These are phyloP conservation scores for Nasonia giraulti DNA, from an alignment of 1,140 invertebrate genomes.

Conservation along the genomic window DNA sequence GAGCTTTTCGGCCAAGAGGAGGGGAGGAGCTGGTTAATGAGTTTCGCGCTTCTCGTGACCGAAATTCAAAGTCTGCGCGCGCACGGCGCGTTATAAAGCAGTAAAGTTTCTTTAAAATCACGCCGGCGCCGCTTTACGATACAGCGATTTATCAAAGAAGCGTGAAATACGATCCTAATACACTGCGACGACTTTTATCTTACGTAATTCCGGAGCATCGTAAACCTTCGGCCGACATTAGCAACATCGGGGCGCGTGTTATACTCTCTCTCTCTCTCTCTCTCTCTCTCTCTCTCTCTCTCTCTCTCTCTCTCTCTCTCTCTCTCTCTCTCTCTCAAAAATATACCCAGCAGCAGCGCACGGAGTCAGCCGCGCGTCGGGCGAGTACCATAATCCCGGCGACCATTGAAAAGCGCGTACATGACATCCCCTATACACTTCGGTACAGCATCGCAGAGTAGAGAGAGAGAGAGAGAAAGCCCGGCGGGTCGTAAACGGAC, in stretches of 20 bases:
- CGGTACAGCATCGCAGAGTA: not conserved
- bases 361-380: too few relatives aligned
- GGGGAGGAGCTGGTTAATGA: too few relatives aligned
- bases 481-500: conserved; percentile 15
- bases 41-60: too few relatives aligned
- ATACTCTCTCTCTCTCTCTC: not conserved
- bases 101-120: not conserved
- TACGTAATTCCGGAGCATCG: not conserved
- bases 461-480: not conserved
- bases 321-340: not conserved
- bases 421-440: not conserved
- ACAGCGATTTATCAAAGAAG: not conserved
- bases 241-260: not conserved
- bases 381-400: not conserved
- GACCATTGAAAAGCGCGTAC: not conserved
- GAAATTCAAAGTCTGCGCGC: too few relatives aligned
- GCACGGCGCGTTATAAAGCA: not conserved
- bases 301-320: not conserved
- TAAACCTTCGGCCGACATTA: conserved; percentile 8
- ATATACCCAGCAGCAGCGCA: not conserved
- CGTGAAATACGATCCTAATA: conserved; percentile 24
- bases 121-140: not conserved
- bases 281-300: not conserved
- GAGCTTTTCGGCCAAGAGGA: too few relatives aligned
- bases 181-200: not conserved